Evolutionary conservation across 2,888 invertebrate species (phyloP).

Genomic region (Synanthedon andrenaeformis): DNA sequence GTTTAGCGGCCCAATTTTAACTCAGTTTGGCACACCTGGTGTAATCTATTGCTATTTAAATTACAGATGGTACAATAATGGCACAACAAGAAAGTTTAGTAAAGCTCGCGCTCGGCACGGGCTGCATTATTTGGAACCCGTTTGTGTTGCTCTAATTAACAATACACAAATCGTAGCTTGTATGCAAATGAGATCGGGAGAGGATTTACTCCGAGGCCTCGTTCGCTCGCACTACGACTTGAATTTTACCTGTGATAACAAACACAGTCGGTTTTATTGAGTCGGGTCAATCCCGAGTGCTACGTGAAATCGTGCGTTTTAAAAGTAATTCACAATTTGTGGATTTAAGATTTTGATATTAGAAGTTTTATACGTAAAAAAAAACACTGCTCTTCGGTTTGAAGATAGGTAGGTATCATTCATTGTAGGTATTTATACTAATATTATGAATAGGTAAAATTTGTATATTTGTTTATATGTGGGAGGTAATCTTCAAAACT

Average conservation of each 20-base stretch:
- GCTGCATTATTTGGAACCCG: slow-evolving; percentile 56
- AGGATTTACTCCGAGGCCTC: slow-evolving; percentile 10
- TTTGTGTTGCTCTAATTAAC: slow-evolving; percentile 68
- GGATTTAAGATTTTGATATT: background rate
- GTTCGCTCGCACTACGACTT: slow-evolving; percentile 13
- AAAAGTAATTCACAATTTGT: background rate
- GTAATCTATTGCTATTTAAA: slow-evolving; percentile 65
- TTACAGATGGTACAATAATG: slow-evolving; percentile 65
- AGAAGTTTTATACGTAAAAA: background rate
- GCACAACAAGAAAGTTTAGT: slow-evolving; percentile 47
- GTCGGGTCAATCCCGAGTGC: slow-evolving; percentile 18
- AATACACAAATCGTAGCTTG: slow-evolving; percentile 70
- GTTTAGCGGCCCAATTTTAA: too few relatives aligned
- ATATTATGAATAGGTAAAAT: too few relatives aligned
- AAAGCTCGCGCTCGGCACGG: slow-evolving; percentile 29
- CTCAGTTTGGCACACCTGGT: slow-evolving; percentile 11
- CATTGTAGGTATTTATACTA: too few relatives aligned
- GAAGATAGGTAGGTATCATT: too few relatives aligned
- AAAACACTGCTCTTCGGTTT: too few relatives aligned
- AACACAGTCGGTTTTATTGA: slow-evolving; percentile 26
- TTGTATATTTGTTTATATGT: too few relatives aligned
- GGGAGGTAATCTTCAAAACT: too few relatives aligned
- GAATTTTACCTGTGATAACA: slow-evolving; percentile 28
- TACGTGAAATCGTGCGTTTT: background rate
- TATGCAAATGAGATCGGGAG: slow-evolving; percentile 57